phyloP scores from a whole-genome alignment of 2,888 invertebrate genomes.

The Pristionchus fissidentatus region DNA sequence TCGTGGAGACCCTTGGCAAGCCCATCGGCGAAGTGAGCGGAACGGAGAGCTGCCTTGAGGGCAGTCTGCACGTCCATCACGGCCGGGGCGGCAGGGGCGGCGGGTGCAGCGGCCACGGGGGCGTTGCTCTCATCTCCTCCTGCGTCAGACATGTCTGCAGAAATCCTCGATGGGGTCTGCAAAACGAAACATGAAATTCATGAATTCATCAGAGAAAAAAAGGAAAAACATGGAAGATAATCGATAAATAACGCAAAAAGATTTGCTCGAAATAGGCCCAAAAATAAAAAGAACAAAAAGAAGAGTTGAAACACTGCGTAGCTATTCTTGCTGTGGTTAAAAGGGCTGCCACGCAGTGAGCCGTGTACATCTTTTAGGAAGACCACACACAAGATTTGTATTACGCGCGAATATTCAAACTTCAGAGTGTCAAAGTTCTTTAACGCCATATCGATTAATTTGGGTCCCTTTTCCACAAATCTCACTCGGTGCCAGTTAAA shows the following conservation, averaged over 20 bases:
- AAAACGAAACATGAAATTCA: background rate
- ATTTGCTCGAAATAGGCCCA: background rate
- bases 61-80: conserved; percentile 93
- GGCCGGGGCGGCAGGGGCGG: conserved; percentile 76
- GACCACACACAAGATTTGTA: background rate
- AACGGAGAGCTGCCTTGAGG: conserved; percentile 90
- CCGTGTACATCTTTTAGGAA: background rate
- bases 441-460: background rate
- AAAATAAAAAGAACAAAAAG: background rate
- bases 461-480: background rate
- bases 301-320: background rate
- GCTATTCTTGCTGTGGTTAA: background rate
- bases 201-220: background rate
- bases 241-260: background rate
- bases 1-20: conserved; percentile 96
- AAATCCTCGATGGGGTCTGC: conserved; percentile 63
- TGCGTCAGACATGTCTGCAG: conserved; percentile 57
- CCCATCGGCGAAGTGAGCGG: conserved; percentile 93
- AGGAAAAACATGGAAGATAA: background rate
- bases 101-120: conserved; percentile 76
- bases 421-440: background rate
- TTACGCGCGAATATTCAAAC: conserved; percentile 4
- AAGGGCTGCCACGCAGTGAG: conserved; percentile 24
- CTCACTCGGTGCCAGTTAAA: background rate
- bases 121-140: no score